Base-by-base conservation (phyloP, 2,888 invertebrate genomes). In the Watsonalla cultraria region DNA sequence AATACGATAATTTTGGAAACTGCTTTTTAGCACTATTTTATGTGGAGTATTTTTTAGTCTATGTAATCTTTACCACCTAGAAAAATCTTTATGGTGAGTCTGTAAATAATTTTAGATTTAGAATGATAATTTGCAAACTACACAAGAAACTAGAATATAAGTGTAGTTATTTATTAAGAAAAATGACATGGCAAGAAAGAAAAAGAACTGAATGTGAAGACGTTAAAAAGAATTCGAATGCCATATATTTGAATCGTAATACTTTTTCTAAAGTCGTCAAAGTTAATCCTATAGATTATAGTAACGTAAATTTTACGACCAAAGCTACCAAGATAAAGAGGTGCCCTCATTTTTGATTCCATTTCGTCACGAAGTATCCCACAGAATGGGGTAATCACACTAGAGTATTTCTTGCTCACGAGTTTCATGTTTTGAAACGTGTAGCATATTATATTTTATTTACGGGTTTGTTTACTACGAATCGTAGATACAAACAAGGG, bases 401-500 rank as follows among this genome's bases (percentile, higher is more conserved):
- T 14, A 2, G 24, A 9, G 37, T 9, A 49, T 15, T 14, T 14
- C 14, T 15, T 7, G 7, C 5, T 34, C 6, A 33, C 7, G 15
- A 9, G n/a, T 37, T 37, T 15, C 49, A 37, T 49, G 49, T 49
- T 49, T 49, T 37, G 49, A 49, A 49, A 49, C 49, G 49, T 49
- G 49, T 49, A 37, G 37, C 47, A 54, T 24, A 24, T 49, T 55
- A 59, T 54, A 53, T 46, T 7, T 49, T 51, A 56, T 56, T 56
- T 58, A 61, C 55, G 46, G 56, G 54, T 54, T 51, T 58, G 57
- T 58, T 59, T 58, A 61, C 59, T 46, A 56, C 51, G 50, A 47
- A 52, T n/a, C 37, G 13, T 57, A 52, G 13, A 33, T 9, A 9
- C 9, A 39, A 56, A 58, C 57, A 61, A 59, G 56, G 58, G 47